Base-by-base conservation (phyloP, 2,113 vertebrate genomes). In the Heterotis niloticus region DNA sequence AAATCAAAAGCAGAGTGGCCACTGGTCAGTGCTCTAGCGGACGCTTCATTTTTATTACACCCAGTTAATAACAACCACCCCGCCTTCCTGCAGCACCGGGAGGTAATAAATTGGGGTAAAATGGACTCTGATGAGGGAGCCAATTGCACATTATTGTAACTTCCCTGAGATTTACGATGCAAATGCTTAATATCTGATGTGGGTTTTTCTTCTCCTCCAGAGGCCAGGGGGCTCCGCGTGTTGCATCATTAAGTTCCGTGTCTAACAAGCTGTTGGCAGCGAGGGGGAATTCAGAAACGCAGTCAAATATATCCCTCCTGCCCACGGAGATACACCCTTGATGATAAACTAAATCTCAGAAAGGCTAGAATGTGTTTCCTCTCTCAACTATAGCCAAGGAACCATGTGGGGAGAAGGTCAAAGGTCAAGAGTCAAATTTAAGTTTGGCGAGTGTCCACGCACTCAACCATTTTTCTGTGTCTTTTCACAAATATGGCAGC, bases 31-130 rank as follows among this genome's bases (percentile, higher is more conserved):
- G 84, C 83, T 81, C 59, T 44, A 87, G 82, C 84, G 82, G 89
- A 90, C 85, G 88, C 90, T 93, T 93, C 91, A 91, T 93, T 92
- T 92, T 93, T 92, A 93, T 93, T 92, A 92, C 90, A 89, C 92
- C 92, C 91, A 91, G 90, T 92, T 93, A 93, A 93, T 93, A 92
- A 93, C 93, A 93, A 93, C 92, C 92, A 93, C 93, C 93, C 91
- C 92, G 86, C 87, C 88, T 91, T 89, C 89, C 91, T 90, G 92
- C 92, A 82, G 83, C 82, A 82, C 84, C 52, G 83, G 87, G 88
- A 92, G 89, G 91, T 92, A 92, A 92, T 92, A 93, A 92, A 93
- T 93, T 92, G 92, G 90, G 86, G 86, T 92, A 92, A 93, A 92
- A 92, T 92, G 91, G 91, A 88, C 88, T 90, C 91, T 93, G 92